These are phyloP conservation scores for Drosophila maculinotata DNA, from an alignment of 2,888 invertebrate genomes.

Conservation along the genomic window DNA sequence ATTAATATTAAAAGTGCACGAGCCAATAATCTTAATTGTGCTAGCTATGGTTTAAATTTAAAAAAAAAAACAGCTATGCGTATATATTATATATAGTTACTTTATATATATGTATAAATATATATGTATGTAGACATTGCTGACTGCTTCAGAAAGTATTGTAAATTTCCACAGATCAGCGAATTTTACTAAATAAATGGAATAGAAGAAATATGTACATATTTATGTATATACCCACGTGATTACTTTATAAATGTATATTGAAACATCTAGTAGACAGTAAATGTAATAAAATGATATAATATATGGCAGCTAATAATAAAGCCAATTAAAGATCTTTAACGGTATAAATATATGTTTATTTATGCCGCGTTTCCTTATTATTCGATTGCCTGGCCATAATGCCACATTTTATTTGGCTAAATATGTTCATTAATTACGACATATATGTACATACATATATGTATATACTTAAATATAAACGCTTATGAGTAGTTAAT, in stretches of 20 bases:
- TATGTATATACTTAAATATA: conserved; percentile 18
- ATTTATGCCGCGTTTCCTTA: conserved; percentile 8
- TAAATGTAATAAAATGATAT: neutral
- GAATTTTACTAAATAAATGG: conserved; percentile 9
- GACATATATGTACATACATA: conserved; percentile 22
- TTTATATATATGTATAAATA: neutral
- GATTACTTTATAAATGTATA: neutral
- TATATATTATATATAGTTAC: neutral
- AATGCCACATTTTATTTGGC: conserved; percentile 27
- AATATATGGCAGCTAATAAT: neutral
- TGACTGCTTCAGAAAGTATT: conserved; percentile 31
- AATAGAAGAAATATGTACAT: conserved; percentile 18
- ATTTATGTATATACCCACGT: conserved; percentile 20
- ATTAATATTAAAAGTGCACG: conserved; percentile 28
- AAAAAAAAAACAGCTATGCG: conserved; percentile 3
- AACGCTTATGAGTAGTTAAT: conserved; percentile 35
- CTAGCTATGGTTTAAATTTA: conserved; percentile 17
- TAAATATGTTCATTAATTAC: conserved; percentile 41
- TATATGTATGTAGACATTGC: conserved; percentile 13
- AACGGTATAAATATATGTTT: conserved; percentile 5
- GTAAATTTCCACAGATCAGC: conserved; percentile 29
- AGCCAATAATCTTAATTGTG: conserved; percentile 34
- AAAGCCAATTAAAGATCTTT: neutral
- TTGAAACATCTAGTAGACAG: conserved; percentile 13
- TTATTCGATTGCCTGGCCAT: conserved; percentile 11